phyloP scores from a whole-genome alignment of 2,113 vertebrate species.

The Vombatus ursinus region DNA sequence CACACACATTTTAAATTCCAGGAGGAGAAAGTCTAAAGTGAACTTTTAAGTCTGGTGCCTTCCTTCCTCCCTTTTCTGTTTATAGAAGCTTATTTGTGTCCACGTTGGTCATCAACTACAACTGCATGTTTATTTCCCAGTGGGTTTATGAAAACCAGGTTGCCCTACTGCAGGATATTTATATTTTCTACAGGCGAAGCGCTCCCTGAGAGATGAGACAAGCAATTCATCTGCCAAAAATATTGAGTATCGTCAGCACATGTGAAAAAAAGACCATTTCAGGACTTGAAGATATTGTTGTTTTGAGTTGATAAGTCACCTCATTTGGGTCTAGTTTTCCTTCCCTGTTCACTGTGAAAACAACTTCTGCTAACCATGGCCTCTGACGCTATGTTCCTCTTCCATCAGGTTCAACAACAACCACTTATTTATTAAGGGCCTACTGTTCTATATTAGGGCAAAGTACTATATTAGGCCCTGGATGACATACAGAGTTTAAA shows the following conservation, averaged over 20 bases:
- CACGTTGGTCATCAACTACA: slow-evolving; percentile 55
- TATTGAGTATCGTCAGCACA: not conserved
- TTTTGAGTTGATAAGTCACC: not conserved
- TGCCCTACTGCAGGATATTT: slow-evolving; percentile 57
- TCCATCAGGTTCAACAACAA: not conserved
- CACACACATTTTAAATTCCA: slow-evolving; percentile 61
- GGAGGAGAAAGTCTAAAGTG: slow-evolving; percentile 35
- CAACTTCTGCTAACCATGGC: not conserved
- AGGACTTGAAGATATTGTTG: slow-evolving; percentile 28
- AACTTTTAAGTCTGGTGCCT: not conserved
- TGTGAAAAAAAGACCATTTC: slow-evolving; percentile 8
- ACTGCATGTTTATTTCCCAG: slow-evolving; percentile 69
- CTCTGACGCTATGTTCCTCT: not conserved
- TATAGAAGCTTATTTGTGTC: slow-evolving; percentile 65
- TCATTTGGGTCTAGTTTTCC: slow-evolving; percentile 24
- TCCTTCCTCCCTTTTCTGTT: slow-evolving; percentile 66
- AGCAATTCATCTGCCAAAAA: slow-evolving; percentile 41
- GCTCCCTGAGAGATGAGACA: slow-evolving; percentile 25
- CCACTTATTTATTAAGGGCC: not conserved
- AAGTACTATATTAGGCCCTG: not conserved
- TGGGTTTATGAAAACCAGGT: slow-evolving; percentile 64
- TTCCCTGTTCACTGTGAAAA: not conserved
- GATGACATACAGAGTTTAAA: not conserved
- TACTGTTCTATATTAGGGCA: not conserved
- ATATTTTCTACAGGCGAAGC: slow-evolving; percentile 55